Conservation (phyloP, 2,797 vertebrate genomes). For the Lepidocolaptes lacrymiger region DNA sequence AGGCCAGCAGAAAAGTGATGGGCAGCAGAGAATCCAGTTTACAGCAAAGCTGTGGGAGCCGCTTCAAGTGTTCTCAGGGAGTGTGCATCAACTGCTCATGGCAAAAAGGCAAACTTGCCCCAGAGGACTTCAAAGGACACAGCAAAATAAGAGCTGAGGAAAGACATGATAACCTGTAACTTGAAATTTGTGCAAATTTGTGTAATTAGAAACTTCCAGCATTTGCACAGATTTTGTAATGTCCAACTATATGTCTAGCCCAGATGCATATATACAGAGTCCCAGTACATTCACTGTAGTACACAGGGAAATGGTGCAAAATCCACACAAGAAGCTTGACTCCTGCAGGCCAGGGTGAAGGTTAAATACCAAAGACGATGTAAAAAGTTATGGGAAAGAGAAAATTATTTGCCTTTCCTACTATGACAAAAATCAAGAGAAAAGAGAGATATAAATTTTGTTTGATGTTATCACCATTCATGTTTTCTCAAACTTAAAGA, state of each 20-base stretch:
- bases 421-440: neutral
- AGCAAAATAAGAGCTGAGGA: neutral
- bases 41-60: neutral
- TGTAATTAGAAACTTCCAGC: neutral
- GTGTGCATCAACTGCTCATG: neutral
- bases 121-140: neutral
- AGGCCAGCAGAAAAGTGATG: neutral
- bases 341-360: neutral
- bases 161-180: neutral
- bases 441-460: neutral
- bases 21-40: neutral
- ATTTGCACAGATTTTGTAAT: neutral
- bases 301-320: neutral
- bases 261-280: neutral
- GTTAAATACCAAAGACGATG: neutral
- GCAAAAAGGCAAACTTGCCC: neutral
- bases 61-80: neutral
- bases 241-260: neutral
- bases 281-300: fast-evolving
- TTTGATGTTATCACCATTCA: neutral
- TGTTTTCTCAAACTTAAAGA: neutral
- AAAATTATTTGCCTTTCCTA: neutral
- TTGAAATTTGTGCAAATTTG: neutral
- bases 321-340: neutral
- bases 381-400: neutral